phyloP scores from a whole-genome alignment of 2,888 invertebrate species.

The Pseudoips prasinana region DNA sequence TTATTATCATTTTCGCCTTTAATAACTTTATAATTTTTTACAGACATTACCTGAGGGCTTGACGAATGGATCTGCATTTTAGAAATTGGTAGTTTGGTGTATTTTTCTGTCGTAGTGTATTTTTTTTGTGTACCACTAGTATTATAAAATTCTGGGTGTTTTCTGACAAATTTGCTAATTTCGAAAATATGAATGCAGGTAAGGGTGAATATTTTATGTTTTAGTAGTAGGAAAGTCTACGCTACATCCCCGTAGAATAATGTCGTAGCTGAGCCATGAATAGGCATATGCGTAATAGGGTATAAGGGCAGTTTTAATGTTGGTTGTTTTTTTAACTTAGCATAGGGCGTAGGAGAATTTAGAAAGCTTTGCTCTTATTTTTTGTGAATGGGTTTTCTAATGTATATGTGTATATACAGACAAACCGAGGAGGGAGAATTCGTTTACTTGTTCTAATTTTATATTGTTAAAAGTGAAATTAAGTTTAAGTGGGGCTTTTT shows the following conservation, averaged over 20 bases:
- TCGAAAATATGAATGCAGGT: too few species aligned
- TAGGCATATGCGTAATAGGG: constrained; percentile 1
- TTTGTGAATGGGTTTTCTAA: constrained; percentile 2
- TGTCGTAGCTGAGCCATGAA: neutral
- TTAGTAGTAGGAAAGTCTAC: neutral
- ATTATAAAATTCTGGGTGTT: too few species aligned
- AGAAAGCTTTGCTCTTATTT: constrained; percentile 1
- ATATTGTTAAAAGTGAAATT: neutral
- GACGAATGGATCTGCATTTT: too few species aligned
- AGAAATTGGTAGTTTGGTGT: too few species aligned
- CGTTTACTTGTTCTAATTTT: constrained; percentile 2
- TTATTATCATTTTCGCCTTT: too few species aligned
- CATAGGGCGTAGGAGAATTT: neutral
- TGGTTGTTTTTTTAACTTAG: neutral
- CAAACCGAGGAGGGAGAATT: constrained; percentile 1
- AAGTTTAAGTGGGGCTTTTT: constrained; percentile 1
- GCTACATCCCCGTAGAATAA: neutral
- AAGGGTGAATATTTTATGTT: too few species aligned
- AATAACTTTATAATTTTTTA: too few species aligned
- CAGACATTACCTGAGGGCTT: too few species aligned
- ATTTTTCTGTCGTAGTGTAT: too few species aligned
- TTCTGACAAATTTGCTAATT: too few species aligned
- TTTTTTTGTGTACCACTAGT: too few species aligned
- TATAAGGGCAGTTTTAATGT: neutral
- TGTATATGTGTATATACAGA: neutral